These are phyloP conservation scores for Echeneis naucrates DNA, from an alignment of 2,797 vertebrate species.

Conservation along the genomic window DNA sequence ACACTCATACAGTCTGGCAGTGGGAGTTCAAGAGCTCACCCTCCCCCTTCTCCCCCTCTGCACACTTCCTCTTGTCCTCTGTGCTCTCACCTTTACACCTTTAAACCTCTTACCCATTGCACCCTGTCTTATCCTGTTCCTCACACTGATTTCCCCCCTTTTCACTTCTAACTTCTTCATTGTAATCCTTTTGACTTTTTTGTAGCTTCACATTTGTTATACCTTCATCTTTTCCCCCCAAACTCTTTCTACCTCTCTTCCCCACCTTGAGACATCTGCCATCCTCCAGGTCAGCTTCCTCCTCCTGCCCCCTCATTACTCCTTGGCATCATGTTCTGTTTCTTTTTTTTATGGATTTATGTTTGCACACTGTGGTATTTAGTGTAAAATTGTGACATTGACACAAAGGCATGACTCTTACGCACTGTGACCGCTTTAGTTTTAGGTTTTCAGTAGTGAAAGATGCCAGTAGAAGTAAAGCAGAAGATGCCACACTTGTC, in stretches of 20 bases:
- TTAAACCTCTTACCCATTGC: slow-evolving; percentile 29
- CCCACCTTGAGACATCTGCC: slow-evolving; percentile 13
- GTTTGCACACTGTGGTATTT: slow-evolving; percentile 1
- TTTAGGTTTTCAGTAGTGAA: background rate
- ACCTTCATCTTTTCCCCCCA: background rate
- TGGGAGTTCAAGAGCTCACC: slow-evolving; percentile 12
- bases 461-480: no score
- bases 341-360: slow-evolving; percentile 32
- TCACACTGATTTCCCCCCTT: slow-evolving; percentile 20
- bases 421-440: background rate
- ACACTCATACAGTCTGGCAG: background rate
- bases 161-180: slow-evolving; percentile 16
- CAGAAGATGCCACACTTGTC: background rate
- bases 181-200: slow-evolving; percentile 45
- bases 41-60: background rate
- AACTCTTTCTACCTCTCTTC: slow-evolving; percentile 25
- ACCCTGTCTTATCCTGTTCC: slow-evolving; percentile 20
- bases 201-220: slow-evolving; percentile 42
- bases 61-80: slow-evolving; percentile 8
- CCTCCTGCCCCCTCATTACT: slow-evolving; percentile 22
- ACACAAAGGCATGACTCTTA: background rate
- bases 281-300: slow-evolving; percentile 13
- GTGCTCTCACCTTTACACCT: slow-evolving; percentile 32
- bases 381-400: slow-evolving; percentile 11
- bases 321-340: slow-evolving; percentile 19